These are phyloP conservation scores for Podotricha telesiphe DNA, from an alignment of 2,888 invertebrate genomes.

Conservation along the genomic window DNA sequence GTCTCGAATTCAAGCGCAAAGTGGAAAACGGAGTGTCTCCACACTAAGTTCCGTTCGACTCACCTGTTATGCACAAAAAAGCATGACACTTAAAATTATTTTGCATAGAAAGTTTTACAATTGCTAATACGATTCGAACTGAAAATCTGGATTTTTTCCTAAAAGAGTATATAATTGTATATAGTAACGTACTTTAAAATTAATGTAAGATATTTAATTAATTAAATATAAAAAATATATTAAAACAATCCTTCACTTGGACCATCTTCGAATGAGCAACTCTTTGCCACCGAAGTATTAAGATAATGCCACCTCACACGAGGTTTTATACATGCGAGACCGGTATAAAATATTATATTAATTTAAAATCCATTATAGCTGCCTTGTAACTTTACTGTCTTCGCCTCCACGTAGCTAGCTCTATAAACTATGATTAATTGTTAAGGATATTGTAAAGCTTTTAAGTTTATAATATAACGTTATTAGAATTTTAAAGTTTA, in stretches of 20 bases:
- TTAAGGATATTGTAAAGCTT: neutral
- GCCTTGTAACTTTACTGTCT: constrained; percentile 20
- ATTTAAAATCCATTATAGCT: constrained; percentile 24
- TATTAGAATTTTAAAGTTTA: constrained; percentile 5
- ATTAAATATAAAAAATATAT: no score
- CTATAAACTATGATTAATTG: constrained; percentile 12
- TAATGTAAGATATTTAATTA: no score
- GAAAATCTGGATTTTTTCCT: no score
- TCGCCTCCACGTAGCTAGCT: constrained; percentile 8
- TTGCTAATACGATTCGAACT: no score
- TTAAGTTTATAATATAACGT: constrained; percentile 8
- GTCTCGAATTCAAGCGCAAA: neutral
- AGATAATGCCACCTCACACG: constrained; percentile 36
- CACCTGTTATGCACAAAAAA: no score
- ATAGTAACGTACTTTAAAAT: no score
- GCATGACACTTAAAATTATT: no score
- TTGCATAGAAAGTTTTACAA: no score
- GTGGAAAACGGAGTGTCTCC: no score
- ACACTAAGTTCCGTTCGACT: no score
- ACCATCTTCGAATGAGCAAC: constrained; percentile 29
- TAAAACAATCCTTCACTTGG: constrained; percentile 14
- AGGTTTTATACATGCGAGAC: constrained; percentile 19
- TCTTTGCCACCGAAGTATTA: constrained; percentile 33
- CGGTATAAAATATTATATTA: constrained; percentile 22
- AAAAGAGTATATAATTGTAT: no score